phyloP scores from a whole-genome alignment of 1,140 invertebrate species.

The Formica selysi region DNA sequence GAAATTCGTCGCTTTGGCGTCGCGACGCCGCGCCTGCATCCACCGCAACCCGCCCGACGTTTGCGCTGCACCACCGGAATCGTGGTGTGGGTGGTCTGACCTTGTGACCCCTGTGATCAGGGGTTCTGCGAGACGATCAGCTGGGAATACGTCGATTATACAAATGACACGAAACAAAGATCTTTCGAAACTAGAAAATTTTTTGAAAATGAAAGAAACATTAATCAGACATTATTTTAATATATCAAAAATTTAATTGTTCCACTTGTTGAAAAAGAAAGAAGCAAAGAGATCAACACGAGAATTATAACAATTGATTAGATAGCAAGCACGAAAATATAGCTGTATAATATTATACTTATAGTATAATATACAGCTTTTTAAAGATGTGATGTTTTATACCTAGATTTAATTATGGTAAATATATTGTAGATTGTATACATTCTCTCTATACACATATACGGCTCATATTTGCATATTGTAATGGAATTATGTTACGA shows the following conservation, averaged over 20 bases:
- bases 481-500: neutral
- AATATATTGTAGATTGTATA: neutral
- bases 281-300: neutral
- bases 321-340: neutral
- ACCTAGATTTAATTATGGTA: neutral
- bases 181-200: too few species aligned
- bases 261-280: neutral
- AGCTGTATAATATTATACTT: neutral
- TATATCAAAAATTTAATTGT: neutral
- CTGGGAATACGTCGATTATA: neutral
- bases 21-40: conserved; percentile 71
- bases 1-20: conserved; percentile 53
- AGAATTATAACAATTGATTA: conserved; percentile 15
- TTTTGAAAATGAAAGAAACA: too few species aligned
- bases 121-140: too few species aligned
- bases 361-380: neutral
- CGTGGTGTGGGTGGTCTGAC: conserved; percentile 1
- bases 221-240: too few species aligned
- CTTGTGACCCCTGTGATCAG: neutral
- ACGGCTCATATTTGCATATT: neutral
- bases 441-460: neutral
- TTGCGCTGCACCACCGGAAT: neutral
- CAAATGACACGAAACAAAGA: neutral
- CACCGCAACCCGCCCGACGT: conserved; percentile 44
- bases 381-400: neutral